phyloP scores from a whole-genome alignment of 2,888 invertebrate species.

The Leptinotarsa tumamoca region DNA sequence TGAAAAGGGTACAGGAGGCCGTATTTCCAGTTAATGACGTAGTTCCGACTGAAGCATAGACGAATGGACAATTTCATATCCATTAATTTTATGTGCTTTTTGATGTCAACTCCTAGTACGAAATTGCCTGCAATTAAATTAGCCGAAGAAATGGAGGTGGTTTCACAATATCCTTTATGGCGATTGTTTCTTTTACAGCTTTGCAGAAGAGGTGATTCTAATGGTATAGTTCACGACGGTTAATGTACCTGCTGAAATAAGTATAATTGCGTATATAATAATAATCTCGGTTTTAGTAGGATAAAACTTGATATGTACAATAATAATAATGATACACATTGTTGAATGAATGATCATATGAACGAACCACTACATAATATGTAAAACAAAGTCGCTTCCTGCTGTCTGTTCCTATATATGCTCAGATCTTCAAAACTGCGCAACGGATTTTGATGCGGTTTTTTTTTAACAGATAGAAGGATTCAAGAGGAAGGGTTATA shows the following conservation, averaged over 20 bases:
- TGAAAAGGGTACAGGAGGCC: not conserved
- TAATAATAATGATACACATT: too few species aligned
- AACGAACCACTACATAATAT: too few species aligned
- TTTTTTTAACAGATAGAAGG: too few species aligned
- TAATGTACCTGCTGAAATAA: not conserved
- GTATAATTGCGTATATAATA: not conserved
- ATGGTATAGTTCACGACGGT: not conserved
- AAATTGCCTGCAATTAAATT: constrained; percentile 3
- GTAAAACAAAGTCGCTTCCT: too few species aligned
- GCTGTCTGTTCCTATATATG: too few species aligned
- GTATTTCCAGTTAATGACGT: not conserved
- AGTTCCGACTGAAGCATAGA: not conserved
- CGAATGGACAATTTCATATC: not conserved
- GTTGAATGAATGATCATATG: too few species aligned
- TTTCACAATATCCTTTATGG: constrained; percentile 5
- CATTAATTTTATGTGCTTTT: constrained; percentile 6
- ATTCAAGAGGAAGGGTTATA: too few species aligned
- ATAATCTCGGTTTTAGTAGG: too few species aligned
- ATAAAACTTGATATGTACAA: too few species aligned
- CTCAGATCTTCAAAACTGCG: too few species aligned
- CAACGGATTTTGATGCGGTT: too few species aligned
- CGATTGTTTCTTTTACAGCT: constrained; percentile 6
- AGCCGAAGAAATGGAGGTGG: not conserved
- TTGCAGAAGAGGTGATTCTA: not conserved
- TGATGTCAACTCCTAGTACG: not conserved